Evolutionary conservation across 2,113 vertebrate species (phyloP).

Genomic region (Gymnarchus niloticus): DNA sequence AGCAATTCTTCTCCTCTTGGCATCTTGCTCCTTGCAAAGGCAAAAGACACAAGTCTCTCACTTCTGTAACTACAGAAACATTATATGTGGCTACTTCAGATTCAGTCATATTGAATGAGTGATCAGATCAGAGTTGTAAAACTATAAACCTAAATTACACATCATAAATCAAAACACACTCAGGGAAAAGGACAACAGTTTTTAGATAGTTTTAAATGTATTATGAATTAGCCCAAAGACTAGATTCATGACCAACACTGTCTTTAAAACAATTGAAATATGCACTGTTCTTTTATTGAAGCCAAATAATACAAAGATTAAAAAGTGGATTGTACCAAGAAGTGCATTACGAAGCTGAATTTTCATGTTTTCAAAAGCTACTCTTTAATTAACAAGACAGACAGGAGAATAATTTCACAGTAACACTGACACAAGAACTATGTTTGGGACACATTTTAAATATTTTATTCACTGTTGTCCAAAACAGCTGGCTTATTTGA

Average conservation of each 20-base stretch:
- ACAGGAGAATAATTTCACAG: neutral
- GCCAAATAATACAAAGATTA: neutral
- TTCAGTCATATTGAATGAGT: neutral
- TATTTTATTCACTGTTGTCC: neutral
- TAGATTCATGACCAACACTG: neutral
- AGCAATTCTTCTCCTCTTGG: slow-evolving; percentile 67
- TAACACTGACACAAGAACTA: neutral
- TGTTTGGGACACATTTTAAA: neutral
- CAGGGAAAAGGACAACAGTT: neutral
- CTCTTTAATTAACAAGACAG: neutral
- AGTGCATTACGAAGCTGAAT: neutral
- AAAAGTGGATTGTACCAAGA: neutral
- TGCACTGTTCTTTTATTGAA: neutral
- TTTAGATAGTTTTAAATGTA: no score
- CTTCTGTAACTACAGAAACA: neutral
- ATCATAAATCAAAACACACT: no score
- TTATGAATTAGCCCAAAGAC: no score
- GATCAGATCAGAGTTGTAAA: neutral
- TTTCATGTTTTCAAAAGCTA: neutral
- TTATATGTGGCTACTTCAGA: neutral
- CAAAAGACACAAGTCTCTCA: neutral
- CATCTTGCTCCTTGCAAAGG: slow-evolving; percentile 57
- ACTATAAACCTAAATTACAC: no score
- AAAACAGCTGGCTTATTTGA: neutral
- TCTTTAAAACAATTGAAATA: neutral